Evolutionary conservation across 2,113 vertebrate species (phyloP).

Genomic region (Spheniscus mendiculus): DNA sequence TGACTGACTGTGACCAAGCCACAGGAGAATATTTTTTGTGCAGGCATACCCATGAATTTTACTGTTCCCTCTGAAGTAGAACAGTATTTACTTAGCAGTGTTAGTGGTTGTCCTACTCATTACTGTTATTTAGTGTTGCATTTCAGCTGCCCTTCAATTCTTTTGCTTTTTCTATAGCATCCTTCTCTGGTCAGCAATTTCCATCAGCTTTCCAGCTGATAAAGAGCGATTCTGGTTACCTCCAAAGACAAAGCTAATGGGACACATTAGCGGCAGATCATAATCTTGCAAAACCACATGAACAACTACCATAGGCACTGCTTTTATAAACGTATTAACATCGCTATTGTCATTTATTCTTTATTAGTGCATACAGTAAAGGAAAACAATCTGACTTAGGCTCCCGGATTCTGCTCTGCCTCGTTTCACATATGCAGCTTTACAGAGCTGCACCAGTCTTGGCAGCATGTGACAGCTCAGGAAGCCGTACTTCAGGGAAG

Average conservation of each 20-base stretch:
- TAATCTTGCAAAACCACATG: not conserved
- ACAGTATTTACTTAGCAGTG: not conserved
- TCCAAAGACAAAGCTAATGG: not conserved
- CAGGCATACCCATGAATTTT: not conserved
- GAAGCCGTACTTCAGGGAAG: not conserved
- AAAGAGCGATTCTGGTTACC: not conserved
- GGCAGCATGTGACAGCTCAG: not conserved
- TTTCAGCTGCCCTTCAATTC: not conserved
- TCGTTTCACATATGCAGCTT: not conserved
- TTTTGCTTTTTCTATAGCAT: not conserved
- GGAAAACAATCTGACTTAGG: not conserved
- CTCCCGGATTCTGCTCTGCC: not conserved
- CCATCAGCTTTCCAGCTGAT: not conserved
- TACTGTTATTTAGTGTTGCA: not conserved
- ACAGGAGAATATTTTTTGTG: not conserved
- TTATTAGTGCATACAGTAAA: not conserved
- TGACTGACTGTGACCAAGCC: not conserved
- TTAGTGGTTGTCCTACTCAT: not conserved
- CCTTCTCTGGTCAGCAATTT: slow-evolving; percentile 3
- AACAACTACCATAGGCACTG: not conserved
- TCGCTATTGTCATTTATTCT: not conserved
- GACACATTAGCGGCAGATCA: not conserved
- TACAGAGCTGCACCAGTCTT: not conserved
- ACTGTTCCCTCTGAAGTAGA: not conserved
- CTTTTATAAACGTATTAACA: not conserved